A percentile compares a stretch with the other conserved stretches of the same genome.
These are phyloP conservation scores for Cephalopterus ornatus DNA, from an alignment of 2,113 vertebrate species.

Conservation along the genomic window DNA sequence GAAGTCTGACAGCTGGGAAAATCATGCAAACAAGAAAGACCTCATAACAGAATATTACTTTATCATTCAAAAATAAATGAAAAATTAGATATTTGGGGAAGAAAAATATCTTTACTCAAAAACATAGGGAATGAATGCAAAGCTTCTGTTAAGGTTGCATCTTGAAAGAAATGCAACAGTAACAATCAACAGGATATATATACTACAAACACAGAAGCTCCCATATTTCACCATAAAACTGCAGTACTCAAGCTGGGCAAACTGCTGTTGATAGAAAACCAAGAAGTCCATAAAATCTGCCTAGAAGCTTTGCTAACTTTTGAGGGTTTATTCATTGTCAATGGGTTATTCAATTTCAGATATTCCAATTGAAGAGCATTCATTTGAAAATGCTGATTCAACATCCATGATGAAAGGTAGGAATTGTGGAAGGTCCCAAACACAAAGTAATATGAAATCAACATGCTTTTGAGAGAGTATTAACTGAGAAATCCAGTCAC, in stretches of 20 bases:
- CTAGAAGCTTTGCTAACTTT: neutral
- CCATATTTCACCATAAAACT: neutral
- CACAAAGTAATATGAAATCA: neutral
- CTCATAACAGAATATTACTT: neutral
- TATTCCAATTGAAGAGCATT: neutral
- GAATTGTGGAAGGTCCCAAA: neutral
- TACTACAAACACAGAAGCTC: neutral
- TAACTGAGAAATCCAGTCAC: neutral
- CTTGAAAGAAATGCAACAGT: neutral
- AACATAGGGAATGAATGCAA: neutral
- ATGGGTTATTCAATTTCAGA: neutral
- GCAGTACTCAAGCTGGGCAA: neutral
- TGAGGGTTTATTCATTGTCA: neutral
- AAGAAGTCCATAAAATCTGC: neutral
- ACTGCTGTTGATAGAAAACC: neutral
- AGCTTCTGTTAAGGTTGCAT: neutral
- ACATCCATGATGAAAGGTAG: neutral
- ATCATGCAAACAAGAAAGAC: neutral
- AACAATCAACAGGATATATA: neutral
- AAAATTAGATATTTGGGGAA: neutral
- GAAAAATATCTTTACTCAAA: neutral
- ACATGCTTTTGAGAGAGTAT: neutral
- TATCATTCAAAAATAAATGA: neutral
- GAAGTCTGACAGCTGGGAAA: neutral
- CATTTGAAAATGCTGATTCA: neutral